Conservation (phyloP, 2,113 vertebrate species). For the Vidua chalybeata region DNA sequence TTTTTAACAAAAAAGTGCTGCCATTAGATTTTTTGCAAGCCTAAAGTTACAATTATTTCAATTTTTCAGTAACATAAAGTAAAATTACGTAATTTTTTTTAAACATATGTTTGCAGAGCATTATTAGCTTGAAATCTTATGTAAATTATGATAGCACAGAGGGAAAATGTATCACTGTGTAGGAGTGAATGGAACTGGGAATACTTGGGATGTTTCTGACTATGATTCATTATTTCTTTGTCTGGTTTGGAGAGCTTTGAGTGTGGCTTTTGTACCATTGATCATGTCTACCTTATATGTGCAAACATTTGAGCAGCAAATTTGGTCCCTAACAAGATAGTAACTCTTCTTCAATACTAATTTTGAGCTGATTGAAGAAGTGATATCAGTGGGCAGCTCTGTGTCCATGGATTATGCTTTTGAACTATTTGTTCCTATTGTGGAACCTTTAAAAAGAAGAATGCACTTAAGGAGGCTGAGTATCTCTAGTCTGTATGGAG, state of each 20-base stretch:
- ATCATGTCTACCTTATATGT: not conserved
- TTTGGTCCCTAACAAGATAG: not conserved
- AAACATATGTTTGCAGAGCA: not conserved
- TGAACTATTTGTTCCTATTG: not conserved
- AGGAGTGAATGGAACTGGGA: not conserved
- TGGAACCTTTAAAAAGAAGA: not conserved
- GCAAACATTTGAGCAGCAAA: not conserved
- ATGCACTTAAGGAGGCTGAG: not conserved
- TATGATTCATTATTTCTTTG: not conserved
- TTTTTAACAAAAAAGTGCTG: not conserved
- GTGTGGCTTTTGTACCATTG: not conserved
- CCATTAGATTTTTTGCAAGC: not conserved
- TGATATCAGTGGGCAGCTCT: not conserved
- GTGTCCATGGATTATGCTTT: not conserved
- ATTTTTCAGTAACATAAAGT: not conserved
- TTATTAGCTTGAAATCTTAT: not conserved
- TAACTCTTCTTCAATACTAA: not conserved
- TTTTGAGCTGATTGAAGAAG: not conserved
- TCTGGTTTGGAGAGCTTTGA: not conserved
- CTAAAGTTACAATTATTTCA: not conserved
- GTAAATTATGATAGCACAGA: not conserved
- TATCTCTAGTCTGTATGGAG: not conserved
- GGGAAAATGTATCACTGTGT: not conserved
- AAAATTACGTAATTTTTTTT: not conserved
- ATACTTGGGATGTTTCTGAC: not conserved